Percentiles rank a stretch among this genome's conserved stretches.
phyloP scores from a whole-genome alignment of 2,797 vertebrate species.

The Myotis pilosus region DNA sequence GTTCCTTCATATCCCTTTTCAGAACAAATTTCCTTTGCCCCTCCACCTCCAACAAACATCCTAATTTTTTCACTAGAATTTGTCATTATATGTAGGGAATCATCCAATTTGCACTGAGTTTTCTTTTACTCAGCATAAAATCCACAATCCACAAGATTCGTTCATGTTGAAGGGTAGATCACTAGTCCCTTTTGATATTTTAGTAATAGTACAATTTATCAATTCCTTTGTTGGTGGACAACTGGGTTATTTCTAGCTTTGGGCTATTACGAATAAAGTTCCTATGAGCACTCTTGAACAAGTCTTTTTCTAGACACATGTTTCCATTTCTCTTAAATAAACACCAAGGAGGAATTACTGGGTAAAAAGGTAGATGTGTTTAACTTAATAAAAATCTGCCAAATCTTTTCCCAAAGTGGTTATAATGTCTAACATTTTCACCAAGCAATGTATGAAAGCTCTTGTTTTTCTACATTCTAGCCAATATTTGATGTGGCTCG shows the following conservation, averaged over 20 bases:
- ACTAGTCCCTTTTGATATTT: not conserved
- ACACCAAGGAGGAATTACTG: slow-evolving; percentile 57
- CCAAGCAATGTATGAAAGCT: slow-evolving; percentile 40
- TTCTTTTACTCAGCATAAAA: not conserved
- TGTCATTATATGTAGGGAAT: not conserved
- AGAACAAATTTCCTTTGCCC: not conserved
- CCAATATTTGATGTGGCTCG: not conserved
- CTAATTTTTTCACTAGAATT: not conserved
- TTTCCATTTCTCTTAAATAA: slow-evolving; percentile 67
- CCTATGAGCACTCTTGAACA: slow-evolving; percentile 37
- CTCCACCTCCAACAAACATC: not conserved
- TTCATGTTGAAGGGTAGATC: not conserved
- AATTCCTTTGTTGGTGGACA: not conserved
- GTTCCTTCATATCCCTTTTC: not conserved
- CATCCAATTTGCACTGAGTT: not conserved
- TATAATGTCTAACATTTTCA: slow-evolving; percentile 54
- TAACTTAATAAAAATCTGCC: slow-evolving; percentile 62
- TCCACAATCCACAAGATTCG: not conserved
- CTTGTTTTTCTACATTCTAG: slow-evolving; percentile 33
- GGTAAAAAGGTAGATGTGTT: slow-evolving; percentile 52
- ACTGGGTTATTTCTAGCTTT: slow-evolving; percentile 10
- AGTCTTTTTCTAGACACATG: slow-evolving; percentile 52
- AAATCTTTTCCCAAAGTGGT: slow-evolving; percentile 53
- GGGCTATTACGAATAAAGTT: slow-evolving; percentile 57
- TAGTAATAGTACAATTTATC: not conserved